Conservation (phyloP, 1,140 invertebrate genomes). For the Penaeus vannamei region DNA sequence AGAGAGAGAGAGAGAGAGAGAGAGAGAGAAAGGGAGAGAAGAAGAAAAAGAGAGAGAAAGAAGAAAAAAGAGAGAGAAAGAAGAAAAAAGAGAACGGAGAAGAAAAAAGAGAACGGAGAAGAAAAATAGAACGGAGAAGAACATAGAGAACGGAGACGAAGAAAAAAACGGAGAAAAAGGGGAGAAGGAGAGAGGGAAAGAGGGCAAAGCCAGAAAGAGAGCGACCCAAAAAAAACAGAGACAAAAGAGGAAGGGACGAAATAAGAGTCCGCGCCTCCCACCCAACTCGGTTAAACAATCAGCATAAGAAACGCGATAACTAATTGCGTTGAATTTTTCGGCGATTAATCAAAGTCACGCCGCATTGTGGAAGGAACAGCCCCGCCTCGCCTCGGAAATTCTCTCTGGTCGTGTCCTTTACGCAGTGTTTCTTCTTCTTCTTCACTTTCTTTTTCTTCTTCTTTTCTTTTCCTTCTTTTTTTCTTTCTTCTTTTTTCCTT, state of each 20-base stretch:
- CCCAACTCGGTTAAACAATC: neutral
- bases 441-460: neutral
- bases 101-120: neutral
- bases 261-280: conserved; percentile 14
- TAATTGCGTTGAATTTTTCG: no score
- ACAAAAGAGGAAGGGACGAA: neutral
- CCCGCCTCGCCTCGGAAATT: neutral
- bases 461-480: neutral
- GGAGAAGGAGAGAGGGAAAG: no score
- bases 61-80: neutral
- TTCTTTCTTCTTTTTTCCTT: no score
- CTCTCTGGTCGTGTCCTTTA: neutral
- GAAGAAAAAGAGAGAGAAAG: neutral
- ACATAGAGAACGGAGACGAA: neutral
- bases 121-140: neutral
- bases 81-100: neutral
- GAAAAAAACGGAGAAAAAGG: neutral
- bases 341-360: neutral
- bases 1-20: no score
- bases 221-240: conserved; percentile 4
- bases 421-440: neutral
- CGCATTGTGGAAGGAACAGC: neutral
- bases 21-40: neutral
- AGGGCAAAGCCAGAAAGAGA: conserved; percentile 10
- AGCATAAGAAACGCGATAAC: conserved; percentile 14